Evolutionary conservation across 2,113 vertebrate species (phyloP).

Genomic region (Columba livia): DNA sequence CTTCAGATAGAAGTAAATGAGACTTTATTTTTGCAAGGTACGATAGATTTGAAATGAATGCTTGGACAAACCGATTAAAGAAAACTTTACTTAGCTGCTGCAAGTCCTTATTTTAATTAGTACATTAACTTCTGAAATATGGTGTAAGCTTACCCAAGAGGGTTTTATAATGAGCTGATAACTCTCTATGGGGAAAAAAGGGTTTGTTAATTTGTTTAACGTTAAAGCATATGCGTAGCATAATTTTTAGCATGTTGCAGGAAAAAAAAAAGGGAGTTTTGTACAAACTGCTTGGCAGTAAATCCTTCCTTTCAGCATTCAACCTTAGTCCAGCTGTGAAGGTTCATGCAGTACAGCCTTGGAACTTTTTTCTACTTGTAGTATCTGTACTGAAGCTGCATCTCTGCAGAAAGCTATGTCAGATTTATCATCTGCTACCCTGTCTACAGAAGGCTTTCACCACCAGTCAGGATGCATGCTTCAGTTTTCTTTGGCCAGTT

Average conservation of each 20-base stretch:
- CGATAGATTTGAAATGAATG: not conserved
- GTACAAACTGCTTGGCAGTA: not conserved
- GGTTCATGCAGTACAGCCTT: not conserved
- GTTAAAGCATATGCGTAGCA: not conserved
- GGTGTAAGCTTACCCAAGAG: not conserved
- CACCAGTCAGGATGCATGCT: not conserved
- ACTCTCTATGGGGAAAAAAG: not conserved
- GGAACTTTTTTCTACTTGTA: not conserved
- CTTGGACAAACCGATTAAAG: not conserved
- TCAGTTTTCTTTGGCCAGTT: not conserved
- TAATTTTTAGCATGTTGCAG: not conserved
- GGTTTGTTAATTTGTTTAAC: not conserved
- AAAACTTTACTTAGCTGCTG: not conserved
- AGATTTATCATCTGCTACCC: not conserved
- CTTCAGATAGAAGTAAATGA: not conserved
- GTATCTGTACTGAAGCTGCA: not conserved
- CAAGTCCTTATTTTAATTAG: constrained; percentile 19
- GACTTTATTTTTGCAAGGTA: not conserved
- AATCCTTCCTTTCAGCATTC: not conserved
- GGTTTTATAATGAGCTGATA: not conserved
- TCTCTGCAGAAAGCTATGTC: not conserved
- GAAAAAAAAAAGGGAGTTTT: not conserved
- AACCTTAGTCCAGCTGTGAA: not conserved
- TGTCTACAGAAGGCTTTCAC: not conserved
- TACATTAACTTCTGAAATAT: not conserved